Evolutionary conservation across 2,888 invertebrate species (phyloP).

Genomic region (Ormyrus nitidulus): DNA sequence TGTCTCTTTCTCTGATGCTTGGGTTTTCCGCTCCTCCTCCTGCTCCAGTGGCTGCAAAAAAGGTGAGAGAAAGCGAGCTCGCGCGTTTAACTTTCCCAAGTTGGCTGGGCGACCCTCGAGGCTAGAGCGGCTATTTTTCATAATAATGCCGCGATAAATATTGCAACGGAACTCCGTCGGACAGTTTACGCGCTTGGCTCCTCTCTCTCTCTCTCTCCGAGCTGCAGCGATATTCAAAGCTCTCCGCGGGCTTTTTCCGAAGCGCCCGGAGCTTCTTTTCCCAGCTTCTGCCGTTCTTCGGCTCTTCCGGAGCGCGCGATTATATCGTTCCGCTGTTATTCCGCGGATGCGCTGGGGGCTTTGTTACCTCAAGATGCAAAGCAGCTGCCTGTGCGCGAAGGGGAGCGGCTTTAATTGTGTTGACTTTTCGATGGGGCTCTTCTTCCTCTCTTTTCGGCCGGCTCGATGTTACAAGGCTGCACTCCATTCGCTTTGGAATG

Average conservation of each 20-base stretch:
- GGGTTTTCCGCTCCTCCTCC: not conserved
- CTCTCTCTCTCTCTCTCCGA: too few relatives aligned
- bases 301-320: not conserved
- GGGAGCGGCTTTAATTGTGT: too few relatives aligned
- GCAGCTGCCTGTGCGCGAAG: too few relatives aligned
- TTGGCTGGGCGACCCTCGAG: conserved; percentile 17
- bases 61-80: conserved; percentile 32
- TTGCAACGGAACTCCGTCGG: conserved; percentile 34
- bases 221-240: conserved; percentile 23
- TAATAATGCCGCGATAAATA: conserved; percentile 53
- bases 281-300: not conserved
- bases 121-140: conserved; percentile 40
- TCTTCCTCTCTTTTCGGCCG: not conserved
- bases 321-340: conserved; percentile 19
- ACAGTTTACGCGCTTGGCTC: conserved; percentile 16
- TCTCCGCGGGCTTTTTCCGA: conserved; percentile 3
- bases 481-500: too few relatives aligned
- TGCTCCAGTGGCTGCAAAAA: not conserved
- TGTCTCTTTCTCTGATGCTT: not conserved
- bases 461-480: not conserved
- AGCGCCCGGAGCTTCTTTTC: not conserved
- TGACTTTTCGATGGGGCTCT: too few relatives aligned
- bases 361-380: not conserved
- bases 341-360: not conserved
- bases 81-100: conserved; percentile 17